These are phyloP conservation scores for Babyrousa celebensis DNA, from an alignment of 2,797 vertebrate species.

Conservation along the genomic window DNA sequence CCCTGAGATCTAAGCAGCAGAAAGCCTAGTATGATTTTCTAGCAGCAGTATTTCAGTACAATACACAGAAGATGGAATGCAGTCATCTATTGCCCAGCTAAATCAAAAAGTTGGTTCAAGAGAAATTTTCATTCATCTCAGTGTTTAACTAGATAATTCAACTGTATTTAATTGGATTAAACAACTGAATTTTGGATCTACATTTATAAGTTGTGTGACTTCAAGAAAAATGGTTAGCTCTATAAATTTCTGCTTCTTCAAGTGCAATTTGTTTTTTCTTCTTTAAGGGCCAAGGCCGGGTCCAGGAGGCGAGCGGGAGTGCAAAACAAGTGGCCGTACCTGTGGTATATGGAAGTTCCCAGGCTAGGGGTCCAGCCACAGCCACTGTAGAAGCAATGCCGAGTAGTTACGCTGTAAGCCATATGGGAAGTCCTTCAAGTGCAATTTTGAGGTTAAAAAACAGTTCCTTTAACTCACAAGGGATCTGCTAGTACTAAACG, in stretches of 20 bases:
- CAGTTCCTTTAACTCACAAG: background rate
- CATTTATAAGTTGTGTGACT: background rate
- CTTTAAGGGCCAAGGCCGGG: no score
- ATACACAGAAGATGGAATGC: background rate
- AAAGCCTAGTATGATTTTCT: background rate
- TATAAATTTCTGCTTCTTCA: constrained; percentile 42
- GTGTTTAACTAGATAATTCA: constrained; percentile 19
- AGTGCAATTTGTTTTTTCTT: background rate
- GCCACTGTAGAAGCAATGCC: no score
- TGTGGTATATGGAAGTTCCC: no score
- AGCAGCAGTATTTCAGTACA: background rate
- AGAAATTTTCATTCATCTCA: background rate
- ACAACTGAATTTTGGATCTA: background rate
- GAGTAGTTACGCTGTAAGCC: no score
- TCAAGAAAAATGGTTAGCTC: background rate
- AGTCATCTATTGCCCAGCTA: background rate
- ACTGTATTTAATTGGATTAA: background rate
- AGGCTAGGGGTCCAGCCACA: no score
- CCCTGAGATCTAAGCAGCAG: background rate
- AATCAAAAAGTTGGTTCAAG: background rate
- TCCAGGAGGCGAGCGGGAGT: no score
- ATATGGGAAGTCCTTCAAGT: background rate
- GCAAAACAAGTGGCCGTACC: no score
- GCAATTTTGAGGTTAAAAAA: constrained; percentile 36
- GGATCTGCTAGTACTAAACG: background rate